Evolutionary conservation across 2,113 vertebrate species (phyloP), one percentile per base, ranked within the genome.

Genomic region (Addax nasomaculatus): DNA sequence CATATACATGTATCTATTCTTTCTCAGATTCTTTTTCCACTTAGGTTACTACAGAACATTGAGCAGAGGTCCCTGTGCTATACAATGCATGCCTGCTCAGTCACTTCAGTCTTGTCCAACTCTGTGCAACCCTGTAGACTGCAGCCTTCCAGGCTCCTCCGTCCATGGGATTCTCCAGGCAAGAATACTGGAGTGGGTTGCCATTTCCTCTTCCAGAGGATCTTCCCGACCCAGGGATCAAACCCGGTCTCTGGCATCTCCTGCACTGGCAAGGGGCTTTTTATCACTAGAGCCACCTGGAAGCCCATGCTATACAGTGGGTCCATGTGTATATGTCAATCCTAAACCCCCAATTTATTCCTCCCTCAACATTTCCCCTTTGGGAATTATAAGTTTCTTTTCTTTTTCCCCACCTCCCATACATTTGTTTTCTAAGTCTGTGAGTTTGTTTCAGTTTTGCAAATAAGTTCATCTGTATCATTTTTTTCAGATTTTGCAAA

Each of bases 331-430:
- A 39, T 43, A 25, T 43, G 36, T 73, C 12, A 43, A 7, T 25
- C 11, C 21, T 36, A 73, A 73, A 73, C 6, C 11, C 36, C 70
- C 21, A 73, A 14, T 73, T 39, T 73, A 43, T 73, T 73, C 70
- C 36, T 73, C 21, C 70, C 21, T 73, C 11, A 39, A 43, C 36
- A 73, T 73, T 73, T 73, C 70, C 70, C 36, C 21, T 73, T 7
- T 43, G 36, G 36, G 11, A 43, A 73, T 21, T 36, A 21, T 25
- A 67, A n/a, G 3, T 73, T 73, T 73, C 21, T 73, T 73, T 73
- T 73, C 36, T 39, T 23, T 0, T 0, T 5, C 5, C 6, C 1
- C 2, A 45, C 2, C 4, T 1, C 17, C 12, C 11, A 13, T 73
- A 43, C 43, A 39, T 43, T 73, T 43, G 36, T 73, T 43, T 43